Evolutionary conservation across 1,140 invertebrate species (phyloP).

Genomic region (Danaus melanippus): DNA sequence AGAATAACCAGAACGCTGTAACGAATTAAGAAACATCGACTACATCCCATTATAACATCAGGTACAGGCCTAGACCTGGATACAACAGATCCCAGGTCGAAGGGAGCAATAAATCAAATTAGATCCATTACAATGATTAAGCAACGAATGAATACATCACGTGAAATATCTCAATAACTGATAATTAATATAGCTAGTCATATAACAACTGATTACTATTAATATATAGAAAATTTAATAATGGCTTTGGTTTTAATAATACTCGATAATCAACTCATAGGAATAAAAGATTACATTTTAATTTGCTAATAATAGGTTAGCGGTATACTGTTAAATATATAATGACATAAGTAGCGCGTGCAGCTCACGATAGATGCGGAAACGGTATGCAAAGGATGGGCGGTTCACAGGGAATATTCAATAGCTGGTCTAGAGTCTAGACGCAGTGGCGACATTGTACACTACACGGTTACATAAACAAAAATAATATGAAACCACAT

Average conservation of each 20-base stretch:
- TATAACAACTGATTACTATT: too few relatives aligned
- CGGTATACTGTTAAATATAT: constrained; percentile 9
- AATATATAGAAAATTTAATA: neutral
- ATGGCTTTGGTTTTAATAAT: neutral
- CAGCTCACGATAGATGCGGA: constrained; percentile 26
- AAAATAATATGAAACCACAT: constrained; percentile 20
- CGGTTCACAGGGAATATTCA: constrained; percentile 39
- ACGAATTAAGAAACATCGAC: constrained; percentile 3
- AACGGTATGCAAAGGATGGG: constrained; percentile 26
- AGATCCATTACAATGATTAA: too few relatives aligned
- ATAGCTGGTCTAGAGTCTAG: constrained; percentile 47
- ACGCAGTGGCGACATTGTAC: constrained; percentile 40
- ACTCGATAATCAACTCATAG: neutral
- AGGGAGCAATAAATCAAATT: constrained; percentile 13
- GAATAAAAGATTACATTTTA: constrained; percentile 1
- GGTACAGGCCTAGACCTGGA: constrained; percentile 25
- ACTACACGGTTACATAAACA: neutral
- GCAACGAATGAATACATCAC: too few relatives aligned
- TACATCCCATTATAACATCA: constrained; percentile 21
- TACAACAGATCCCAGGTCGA: constrained; percentile 8
- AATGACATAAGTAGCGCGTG: constrained; percentile 18
- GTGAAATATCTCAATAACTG: too few relatives aligned
- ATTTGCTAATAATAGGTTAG: constrained; percentile 8
- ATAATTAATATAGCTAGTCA: too few relatives aligned
- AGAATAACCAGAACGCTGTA: constrained; percentile 12